These are phyloP conservation scores for Synergus gifuensis DNA, from an alignment of 2,888 invertebrate genomes.

Conservation along the genomic window DNA sequence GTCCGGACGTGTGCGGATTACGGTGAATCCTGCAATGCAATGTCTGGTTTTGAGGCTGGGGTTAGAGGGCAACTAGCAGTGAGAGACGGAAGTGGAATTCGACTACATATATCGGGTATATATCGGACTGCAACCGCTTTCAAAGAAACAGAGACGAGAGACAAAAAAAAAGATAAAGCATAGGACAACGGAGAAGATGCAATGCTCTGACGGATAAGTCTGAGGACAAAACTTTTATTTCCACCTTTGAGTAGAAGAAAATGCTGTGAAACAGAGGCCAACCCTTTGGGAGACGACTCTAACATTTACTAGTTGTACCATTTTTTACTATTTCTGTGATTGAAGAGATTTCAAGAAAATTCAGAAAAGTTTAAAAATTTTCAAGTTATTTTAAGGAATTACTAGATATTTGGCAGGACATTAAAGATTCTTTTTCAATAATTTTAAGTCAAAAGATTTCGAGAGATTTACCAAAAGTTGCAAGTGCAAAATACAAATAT, in stretches of 20 bases:
- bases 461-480: no score
- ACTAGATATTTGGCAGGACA: no score
- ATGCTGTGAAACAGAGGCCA: not conserved
- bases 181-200: slow-evolving; percentile 36
- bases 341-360: no score
- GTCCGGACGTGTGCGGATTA: slow-evolving; percentile 69
- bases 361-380: no score
- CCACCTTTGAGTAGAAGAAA: slow-evolving; percentile 1
- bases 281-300: slow-evolving; percentile 12
- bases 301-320: not conserved
- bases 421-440: no score
- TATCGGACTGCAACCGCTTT: slow-evolving; percentile 32
- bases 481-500: no score
- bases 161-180: slow-evolving; percentile 15
- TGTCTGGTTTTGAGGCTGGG: slow-evolving; percentile 34
- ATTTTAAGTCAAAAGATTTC: no score
- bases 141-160: slow-evolving; percentile 8
- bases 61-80: slow-evolving; percentile 23
- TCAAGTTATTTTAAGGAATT: no score
- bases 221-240: slow-evolving; percentile 50
- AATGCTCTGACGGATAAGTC: slow-evolving; percentile 15
- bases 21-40: slow-evolving; percentile 50
- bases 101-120: slow-evolving; percentile 35
- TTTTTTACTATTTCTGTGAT: no score
- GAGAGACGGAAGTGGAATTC: slow-evolving; percentile 28